Percentiles rank a stretch among this genome's conserved stretches.
These are phyloP conservation scores for Eristalinus sepulchralis DNA, from an alignment of 2,888 invertebrate genomes.

Conservation along the genomic window DNA sequence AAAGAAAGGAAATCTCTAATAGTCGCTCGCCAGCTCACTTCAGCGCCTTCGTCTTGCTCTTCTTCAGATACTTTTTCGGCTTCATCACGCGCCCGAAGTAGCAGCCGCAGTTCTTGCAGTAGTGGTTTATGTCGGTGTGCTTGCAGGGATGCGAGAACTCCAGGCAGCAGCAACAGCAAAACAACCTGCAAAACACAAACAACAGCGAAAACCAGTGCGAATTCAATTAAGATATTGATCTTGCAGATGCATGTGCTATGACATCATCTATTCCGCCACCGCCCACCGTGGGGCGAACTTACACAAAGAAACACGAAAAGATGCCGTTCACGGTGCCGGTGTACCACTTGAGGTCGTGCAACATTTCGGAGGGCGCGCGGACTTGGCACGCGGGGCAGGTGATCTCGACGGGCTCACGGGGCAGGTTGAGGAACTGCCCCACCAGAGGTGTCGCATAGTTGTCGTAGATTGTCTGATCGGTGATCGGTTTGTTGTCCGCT, in stretches of 20 bases:
- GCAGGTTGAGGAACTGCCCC: constrained; percentile 78
- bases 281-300: constrained; percentile 68
- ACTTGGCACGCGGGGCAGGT: constrained; percentile 78
- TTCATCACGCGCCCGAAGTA: constrained; percentile 79
- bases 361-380: constrained; percentile 75
- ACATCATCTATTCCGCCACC: constrained; percentile 27
- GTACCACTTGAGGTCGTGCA: constrained; percentile 78
- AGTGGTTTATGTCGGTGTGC: constrained; percentile 79
- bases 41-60: constrained; percentile 33
- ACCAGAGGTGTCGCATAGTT: constrained; percentile 78
- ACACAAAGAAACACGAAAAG: constrained; percentile 78
- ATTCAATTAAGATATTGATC: constrained; percentile 39
- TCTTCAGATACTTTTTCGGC: constrained; percentile 69
- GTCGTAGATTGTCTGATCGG: constrained; percentile 75
- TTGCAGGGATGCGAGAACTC: constrained; percentile 77
- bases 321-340: constrained; percentile 77
- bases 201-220: not conserved
- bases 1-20: constrained; percentile 35
- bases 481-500: constrained; percentile 43
- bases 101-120: constrained; percentile 79
- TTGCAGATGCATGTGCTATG: constrained; percentile 24
- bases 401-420: constrained; percentile 75
- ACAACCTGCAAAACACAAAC: constrained; percentile 71
- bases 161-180: constrained; percentile 77
- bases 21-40: constrained; percentile 44